Conservation (phyloP, 2,888 invertebrate species). For the Camponotus fellah region DNA sequence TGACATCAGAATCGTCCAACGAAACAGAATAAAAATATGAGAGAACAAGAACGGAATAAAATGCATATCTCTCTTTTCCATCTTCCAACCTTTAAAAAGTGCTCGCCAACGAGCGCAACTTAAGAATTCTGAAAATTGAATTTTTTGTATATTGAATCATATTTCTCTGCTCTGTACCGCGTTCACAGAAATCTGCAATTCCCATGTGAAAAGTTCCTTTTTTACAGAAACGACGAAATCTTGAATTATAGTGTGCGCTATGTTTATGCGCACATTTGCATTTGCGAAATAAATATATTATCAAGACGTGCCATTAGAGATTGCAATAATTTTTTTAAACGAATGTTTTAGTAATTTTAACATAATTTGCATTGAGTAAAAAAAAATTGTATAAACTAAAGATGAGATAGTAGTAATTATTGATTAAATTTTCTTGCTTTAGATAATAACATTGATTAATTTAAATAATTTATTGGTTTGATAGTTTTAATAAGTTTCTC, state of each 20-base stretch:
- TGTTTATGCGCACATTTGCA: constrained; percentile 33
- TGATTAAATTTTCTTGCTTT: neutral
- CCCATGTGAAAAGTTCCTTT: constrained; percentile 33
- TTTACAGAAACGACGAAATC: constrained; percentile 42
- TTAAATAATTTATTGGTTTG: constrained; percentile 1
- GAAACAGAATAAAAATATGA: constrained; percentile 41
- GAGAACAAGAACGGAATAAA: constrained; percentile 33
- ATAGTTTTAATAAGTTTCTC: neutral
- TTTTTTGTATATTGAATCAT: constrained; percentile 53
- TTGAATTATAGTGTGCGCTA: constrained; percentile 23
- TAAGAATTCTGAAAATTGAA: constrained; percentile 55
- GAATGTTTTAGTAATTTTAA: neutral
- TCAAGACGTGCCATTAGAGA: constrained; percentile 16
- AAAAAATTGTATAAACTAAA: neutral
- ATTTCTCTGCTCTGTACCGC: constrained; percentile 36
- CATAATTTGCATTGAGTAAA: neutral
- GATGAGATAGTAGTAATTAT: neutral
- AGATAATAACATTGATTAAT: constrained; percentile 3
- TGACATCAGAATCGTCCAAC: constrained; percentile 2
- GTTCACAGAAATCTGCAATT: constrained; percentile 32
- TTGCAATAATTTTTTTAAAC: constrained; percentile 13
- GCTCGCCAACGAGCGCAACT: constrained; percentile 45
- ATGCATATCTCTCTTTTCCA: constrained; percentile 22
- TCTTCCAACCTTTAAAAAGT: constrained; percentile 44
- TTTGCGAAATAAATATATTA: constrained; percentile 39